Evolutionary conservation across 2,113 vertebrate species (phyloP), one percentile per base, ranked within the genome.

Genomic region (Isichthys henryi): DNA sequence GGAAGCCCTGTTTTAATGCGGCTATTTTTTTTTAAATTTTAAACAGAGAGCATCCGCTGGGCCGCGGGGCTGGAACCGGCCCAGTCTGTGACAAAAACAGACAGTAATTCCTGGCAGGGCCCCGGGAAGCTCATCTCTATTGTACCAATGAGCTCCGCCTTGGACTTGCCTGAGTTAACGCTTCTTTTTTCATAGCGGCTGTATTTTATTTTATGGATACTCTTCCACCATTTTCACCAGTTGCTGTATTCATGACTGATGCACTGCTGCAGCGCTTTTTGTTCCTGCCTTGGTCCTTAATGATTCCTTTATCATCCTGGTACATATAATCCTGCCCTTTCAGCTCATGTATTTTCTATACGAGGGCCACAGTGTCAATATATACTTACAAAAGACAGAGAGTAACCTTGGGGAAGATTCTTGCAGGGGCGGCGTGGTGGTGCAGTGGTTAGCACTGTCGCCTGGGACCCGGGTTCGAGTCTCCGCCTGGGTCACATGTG

Each of bases 11-110:
- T 90, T 92, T 89, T 90, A 91, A 91, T 89, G 88, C 31, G 74
- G 53, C 90, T 82, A 66, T 87, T 90, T 90, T 89, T 89, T 90
- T 87, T n/a, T n/a, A n/a, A n/a, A n/a, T n/a, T n/a, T n/a, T 91
- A 92, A 93, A 92, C 91, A 92, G 88, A 83, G 90, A 82, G 88
- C 88, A 89, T 91, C 83, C 89, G 85, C 90, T 70, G 87, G 87
- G 77, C 90, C 70, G 48, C 15, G 7, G n/a, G 88, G 46, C 80
- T 88, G 77, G 27, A 91, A 90, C 84, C 50, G 86, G 85, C 74
- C 62, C 90, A 86, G 56, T 88, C 88, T 80, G 74, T 87, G 66
- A 86, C 58, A 82, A 91, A 66, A 93, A 92, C 86, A 87, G 91
- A 88, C 87, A 90, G 70, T 90, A 87, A 90, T 92, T 92, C 91